Base-by-base conservation (phyloP, 2,797 vertebrate species). In the Oryzias dopingdopingensis region DNA sequence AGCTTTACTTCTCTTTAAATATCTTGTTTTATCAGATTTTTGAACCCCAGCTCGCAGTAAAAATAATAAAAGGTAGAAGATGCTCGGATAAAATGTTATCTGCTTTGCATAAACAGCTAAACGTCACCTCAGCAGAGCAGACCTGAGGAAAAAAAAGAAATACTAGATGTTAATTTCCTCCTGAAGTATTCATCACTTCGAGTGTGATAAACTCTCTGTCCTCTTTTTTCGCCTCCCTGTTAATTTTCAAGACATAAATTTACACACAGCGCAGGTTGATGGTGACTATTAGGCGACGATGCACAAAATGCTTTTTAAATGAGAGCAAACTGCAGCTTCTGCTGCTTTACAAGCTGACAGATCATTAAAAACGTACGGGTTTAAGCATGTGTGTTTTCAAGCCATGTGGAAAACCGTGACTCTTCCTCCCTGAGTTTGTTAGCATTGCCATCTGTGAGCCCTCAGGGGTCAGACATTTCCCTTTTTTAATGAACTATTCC, bases 361-460 rank as follows among this genome's bases (percentile, higher is more conserved):
- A 56, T 66, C 62, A 62, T 52, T 72, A 41, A 75, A 57, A 69
- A 70, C 41, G 54, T 40, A 43, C 22, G 1, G 12, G 4, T 14
- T 20, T 14, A 57, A 55, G 52, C 56, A 53, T 53, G 55, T 44
- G 42, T 43, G 51, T 29, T 54, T 22, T 47, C 42, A 0, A 4
- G 14, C 17, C 59, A 64, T 62, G 62, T 74, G 65, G 60, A 29
- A 26, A 53, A 40, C 22, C 58, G 43, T n/a, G 41, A 67, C 47
- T 48, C 46, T 49, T 60, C 17, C 45, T 63, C 42, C 49, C 45
- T 44, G 24, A 52, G 14, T 62, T 43, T 51, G 43, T 59, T 51
- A 47, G 52, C 16, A 52, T 50, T 55, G 14, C 64, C 72, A 67
- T 73, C 59, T 74, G 67, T 53, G 49, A 75, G 18, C 52, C 43